Evolutionary conservation across 2,888 invertebrate genomes (phyloP).

Genomic region (Cerastis leucographa): DNA sequence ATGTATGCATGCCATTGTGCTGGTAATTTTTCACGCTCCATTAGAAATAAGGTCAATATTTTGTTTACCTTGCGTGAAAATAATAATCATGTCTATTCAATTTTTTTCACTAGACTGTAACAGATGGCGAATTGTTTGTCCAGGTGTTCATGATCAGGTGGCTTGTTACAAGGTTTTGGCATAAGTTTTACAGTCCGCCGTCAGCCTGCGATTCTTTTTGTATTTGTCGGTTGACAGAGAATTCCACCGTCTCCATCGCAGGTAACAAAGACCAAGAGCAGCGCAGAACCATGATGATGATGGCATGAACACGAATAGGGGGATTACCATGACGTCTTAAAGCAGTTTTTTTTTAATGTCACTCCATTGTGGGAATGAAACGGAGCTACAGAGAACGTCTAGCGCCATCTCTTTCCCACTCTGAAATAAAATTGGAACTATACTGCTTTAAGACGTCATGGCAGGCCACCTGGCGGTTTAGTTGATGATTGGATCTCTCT

Average conservation of each 20-base stretch:
- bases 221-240: background rate
- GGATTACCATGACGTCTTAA: too few species aligned
- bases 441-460: too few species aligned
- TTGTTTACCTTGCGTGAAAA: conserved; percentile 1
- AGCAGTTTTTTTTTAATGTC: too few species aligned
- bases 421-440: too few species aligned
- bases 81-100: background rate
- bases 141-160: background rate
- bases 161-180: background rate
- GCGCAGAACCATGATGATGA: background rate
- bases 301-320: background rate
- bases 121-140: background rate
- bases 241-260: background rate
- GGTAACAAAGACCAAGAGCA: too few species aligned
- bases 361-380: too few species aligned
- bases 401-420: too few species aligned
- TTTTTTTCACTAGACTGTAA: conserved; percentile 1
- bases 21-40: conserved; percentile 1
- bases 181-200: background rate
- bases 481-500: background rate
- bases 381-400: too few species aligned
- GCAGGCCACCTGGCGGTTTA: background rate
- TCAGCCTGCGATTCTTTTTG: background rate
- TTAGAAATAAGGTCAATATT: conserved; percentile 33
- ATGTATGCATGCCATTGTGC: conserved; percentile 11